Base-by-base conservation (phyloP, 2,113 vertebrate genomes). In the Elachura formosa region DNA sequence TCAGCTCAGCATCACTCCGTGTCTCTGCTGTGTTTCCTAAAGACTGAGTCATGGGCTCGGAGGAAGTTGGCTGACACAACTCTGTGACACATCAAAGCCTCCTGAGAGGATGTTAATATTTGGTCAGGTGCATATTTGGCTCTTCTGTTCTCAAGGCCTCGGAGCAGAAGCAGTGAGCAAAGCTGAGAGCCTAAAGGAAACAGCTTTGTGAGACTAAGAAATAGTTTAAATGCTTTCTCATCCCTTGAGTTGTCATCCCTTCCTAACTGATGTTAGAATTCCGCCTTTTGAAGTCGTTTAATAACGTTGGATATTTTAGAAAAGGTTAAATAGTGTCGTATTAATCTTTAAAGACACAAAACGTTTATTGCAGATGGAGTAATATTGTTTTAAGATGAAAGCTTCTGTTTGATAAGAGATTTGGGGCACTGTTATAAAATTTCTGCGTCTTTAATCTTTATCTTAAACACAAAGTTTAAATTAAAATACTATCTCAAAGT, bases 71-170 rank as follows among this genome's bases (percentile, higher is more conserved):
- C 76, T 83, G 87, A 89, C 54, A 94, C 91, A 59, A n/a, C 31
- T 36, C 54, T 26, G 1, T 34, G 77, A 58, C 78, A 78, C 86
- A 93, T 94, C 84, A 94, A 96, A 91, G 94, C 52, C 73, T 84
- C n/a, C 77, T 61, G 75, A 85, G 74, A 95, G 94, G 93, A 94
- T 95, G 87, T 93, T 76, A 92, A 75, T 97, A 96, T 97, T 98
- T 98, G 94, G 92, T 97, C 95, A 98, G 97, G 93, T 97, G 88
- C 72, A 26, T 83, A 38, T 94, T 96, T 92, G 93, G 86, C 63
- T 94, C 84, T 73, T 90, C 92, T 94, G 92, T 73, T 80, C 89
- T 64, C 68, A 86, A 34, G 95, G 88, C 54, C 76, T 36, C 20
- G 16, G 12, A 61, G 64, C 89, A 58, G 21, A 45, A 71, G 75